A percentile compares a stretch with the other conserved stretches of the same genome.
These are phyloP conservation scores for Rhinolophus ferrumequinum DNA, from an alignment of 2,113 vertebrate genomes.

Conservation along the genomic window DNA sequence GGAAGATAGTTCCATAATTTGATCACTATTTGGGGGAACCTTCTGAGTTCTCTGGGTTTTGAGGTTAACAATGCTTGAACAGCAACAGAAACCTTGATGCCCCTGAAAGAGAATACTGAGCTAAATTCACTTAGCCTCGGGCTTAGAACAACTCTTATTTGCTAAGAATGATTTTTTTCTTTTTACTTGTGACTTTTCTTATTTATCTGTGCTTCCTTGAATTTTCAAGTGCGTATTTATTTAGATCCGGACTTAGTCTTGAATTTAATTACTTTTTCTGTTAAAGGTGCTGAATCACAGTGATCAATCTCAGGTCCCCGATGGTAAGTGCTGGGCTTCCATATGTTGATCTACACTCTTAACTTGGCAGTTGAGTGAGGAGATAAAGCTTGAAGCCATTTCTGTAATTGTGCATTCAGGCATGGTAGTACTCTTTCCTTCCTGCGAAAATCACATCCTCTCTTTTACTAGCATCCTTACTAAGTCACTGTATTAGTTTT, in stretches of 20 bases:
- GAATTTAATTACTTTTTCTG: slow-evolving; percentile 36
- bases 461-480: not conserved
- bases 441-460: not conserved
- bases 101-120: not conserved
- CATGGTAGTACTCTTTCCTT: not conserved
- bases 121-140: not conserved
- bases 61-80: not conserved
- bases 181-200: slow-evolving; percentile 5
- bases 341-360: slow-evolving; percentile 8
- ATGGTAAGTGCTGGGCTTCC: not conserved
- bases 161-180: not conserved
- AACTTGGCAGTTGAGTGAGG: not conserved
- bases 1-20: not conserved
- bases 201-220: not conserved
- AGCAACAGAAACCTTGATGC: not conserved
- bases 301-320: not conserved
- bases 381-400: not conserved
- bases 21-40: not conserved
- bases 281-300: not conserved
- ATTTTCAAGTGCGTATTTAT: not conserved
- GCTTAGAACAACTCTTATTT: not conserved
- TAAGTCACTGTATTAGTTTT: not conserved
- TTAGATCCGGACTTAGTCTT: not conserved
- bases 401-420: not conserved
- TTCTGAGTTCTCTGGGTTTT: not conserved